phyloP scores from a whole-genome alignment of 2,113 vertebrate genomes.

The Pteruthius melanotis region DNA sequence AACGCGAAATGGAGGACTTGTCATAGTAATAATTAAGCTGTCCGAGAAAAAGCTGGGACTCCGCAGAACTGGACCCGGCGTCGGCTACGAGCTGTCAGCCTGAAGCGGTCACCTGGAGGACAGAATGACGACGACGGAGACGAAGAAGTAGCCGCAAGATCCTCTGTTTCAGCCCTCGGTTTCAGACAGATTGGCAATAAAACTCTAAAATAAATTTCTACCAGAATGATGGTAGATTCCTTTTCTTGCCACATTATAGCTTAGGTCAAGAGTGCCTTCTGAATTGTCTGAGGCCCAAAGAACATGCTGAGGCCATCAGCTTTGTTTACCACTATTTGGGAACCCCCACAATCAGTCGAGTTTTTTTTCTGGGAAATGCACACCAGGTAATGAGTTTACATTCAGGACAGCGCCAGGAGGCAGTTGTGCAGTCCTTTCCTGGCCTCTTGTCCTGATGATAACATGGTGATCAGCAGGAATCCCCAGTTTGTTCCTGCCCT shows the following conservation, averaged over 20 bases:
- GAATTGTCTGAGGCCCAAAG: background rate
- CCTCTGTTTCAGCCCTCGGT: background rate
- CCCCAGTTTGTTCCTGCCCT: fast-evolving
- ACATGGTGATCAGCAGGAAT: background rate
- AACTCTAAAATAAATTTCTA: background rate
- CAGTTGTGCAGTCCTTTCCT: fast-evolving
- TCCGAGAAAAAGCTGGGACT: too few species aligned
- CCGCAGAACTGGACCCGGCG: too few species aligned
- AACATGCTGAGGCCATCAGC: fast-evolving
- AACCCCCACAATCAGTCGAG: fast-evolving
- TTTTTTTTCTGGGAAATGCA: fast-evolving
- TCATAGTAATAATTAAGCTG: too few species aligned
- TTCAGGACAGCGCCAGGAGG: background rate
- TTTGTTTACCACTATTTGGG: background rate
- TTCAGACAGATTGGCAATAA: fast-evolving
- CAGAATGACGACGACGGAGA: fast-evolving
- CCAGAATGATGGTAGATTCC: fast-evolving
- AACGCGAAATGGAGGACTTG: too few species aligned
- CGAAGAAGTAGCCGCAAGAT: fast-evolving
- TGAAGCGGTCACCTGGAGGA: fast-evolving
- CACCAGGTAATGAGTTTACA: background rate
- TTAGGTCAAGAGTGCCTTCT: background rate
- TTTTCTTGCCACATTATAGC: fast-evolving
- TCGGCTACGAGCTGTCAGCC: fast-evolving
- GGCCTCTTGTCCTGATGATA: background rate